phyloP scores from a whole-genome alignment of 2,888 invertebrate genomes.

The Mythimna ferrago region DNA sequence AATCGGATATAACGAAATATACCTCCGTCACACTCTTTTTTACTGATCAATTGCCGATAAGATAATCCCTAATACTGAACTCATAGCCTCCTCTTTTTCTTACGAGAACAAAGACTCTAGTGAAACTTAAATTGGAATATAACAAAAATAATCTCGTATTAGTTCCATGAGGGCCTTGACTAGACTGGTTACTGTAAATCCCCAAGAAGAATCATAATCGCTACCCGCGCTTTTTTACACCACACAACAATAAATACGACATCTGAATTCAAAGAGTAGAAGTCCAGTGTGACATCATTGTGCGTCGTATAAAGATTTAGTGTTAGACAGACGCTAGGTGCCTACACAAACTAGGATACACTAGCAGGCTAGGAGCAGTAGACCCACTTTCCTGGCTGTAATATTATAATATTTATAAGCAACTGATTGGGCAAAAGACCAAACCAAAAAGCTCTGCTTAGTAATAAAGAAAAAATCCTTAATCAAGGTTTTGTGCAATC shows the following conservation, averaged over 20 bases:
- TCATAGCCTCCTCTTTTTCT: too few species aligned
- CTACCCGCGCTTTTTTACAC: constrained; percentile 48
- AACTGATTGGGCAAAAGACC: neutral
- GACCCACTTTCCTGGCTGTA: constrained; percentile 2
- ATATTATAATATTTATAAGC: neutral
- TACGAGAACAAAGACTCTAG: too few species aligned
- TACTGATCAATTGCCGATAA: too few species aligned
- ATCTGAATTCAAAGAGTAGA: constrained; percentile 80
- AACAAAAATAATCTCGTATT: neutral
- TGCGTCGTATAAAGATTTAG: constrained; percentile 74
- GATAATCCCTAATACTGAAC: too few species aligned
- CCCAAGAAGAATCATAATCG: neutral
- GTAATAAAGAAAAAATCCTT: too few species aligned
- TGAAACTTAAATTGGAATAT: too few species aligned
- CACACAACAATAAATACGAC: constrained; percentile 68
- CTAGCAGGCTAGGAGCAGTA: constrained; percentile 37
- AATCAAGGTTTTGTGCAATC: too few species aligned
- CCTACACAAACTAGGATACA: constrained; percentile 58
- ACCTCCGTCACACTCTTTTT: too few species aligned
- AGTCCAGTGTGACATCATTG: constrained; percentile 81
- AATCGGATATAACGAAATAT: too few species aligned
- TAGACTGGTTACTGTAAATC: neutral
- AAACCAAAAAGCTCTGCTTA: neutral
- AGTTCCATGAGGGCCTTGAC: neutral
- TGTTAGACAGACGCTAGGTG: constrained; percentile 67